phyloP scores from a whole-genome alignment of 2,113 vertebrate genomes.

The Dicerorhinus sumatrensis region DNA sequence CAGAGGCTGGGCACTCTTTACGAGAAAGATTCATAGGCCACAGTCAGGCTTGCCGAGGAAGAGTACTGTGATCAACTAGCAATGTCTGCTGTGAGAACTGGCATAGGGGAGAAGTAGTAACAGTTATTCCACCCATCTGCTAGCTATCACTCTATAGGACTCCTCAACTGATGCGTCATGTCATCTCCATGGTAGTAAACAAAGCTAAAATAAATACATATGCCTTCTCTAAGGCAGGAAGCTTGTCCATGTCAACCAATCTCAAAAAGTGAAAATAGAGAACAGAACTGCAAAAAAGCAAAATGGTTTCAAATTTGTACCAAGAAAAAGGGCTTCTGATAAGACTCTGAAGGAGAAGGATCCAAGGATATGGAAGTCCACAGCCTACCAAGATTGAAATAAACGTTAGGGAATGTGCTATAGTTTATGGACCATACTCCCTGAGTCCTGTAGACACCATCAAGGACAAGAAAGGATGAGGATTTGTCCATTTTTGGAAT shows the following conservation, averaged over 20 bases:
- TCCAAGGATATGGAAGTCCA: not conserved
- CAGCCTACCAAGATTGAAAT: not conserved
- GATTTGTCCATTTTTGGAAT: not conserved
- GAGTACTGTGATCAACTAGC: not conserved
- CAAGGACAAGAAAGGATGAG: not conserved
- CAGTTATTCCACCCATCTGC: not conserved
- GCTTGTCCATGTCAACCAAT: not conserved
- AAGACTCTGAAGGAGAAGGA: not conserved
- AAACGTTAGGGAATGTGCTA: accelerated
- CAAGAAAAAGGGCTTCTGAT: not conserved
- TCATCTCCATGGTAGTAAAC: not conserved
- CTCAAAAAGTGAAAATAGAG: not conserved
- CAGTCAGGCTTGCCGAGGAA: not conserved
- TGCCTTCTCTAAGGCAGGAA: not conserved
- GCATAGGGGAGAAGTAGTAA: not conserved
- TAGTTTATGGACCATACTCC: not conserved
- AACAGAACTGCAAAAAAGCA: not conserved
- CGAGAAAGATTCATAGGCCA: not conserved
- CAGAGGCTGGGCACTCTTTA: not conserved
- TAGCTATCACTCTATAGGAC: not conserved
- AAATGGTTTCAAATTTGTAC: not conserved
- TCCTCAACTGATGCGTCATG: too few species aligned
- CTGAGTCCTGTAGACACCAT: accelerated
- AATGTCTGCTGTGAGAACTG: conserved; percentile 25
- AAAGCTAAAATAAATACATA: not conserved